Base-by-base conservation (phyloP, 2,888 invertebrate genomes). In the Bellardia bayeri region DNA sequence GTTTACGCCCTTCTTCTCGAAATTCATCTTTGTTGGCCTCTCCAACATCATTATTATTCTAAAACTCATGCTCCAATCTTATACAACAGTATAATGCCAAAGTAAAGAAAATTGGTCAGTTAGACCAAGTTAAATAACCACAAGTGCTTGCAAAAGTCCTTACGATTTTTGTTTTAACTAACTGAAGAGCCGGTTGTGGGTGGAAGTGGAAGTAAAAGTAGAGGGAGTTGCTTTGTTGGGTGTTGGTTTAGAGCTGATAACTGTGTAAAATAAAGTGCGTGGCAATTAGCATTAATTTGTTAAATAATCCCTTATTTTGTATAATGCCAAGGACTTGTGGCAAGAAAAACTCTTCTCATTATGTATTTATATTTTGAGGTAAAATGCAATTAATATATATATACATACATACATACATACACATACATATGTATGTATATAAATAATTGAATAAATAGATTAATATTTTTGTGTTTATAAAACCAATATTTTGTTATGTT, bases 231-330 rank as follows among this genome's bases (percentile, higher is more conserved):
- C 33, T 37, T 45, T 11, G 13, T 49, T 68, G 40, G 11, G 2
- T 13, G 30, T n/a, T 37, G n/a, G 51, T 13, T 68, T 66, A 40
- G 1, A 9, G 66, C 16, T 72, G 66, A 11, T 16, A 42, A 63
- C 30, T 40, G 13, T 45, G 45, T 42, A 23, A 30, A 33, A 45
- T 37, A 75, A 85, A 83, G 42, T 82, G 69, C 79, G 83, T 80
- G 68, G 83, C 83, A 87, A 87, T 87, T 84, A 87, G 81, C 76
- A 64, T 72, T 84, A 80, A 87, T 72, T 83, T 81, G 54, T 72
- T 69, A 58, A 69, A 58, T 75, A 80, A 80, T 23, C 68, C 63
- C 63, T 68, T 42, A n/a, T 45, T 23, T 16, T 58, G 23, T 23
- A 16, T 23, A 79, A 68, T 74, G 68, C 58, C 61, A 66, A 69